Base-by-base conservation (phyloP, 2,888 invertebrate genomes). In the Drosophila melanosoma region DNA sequence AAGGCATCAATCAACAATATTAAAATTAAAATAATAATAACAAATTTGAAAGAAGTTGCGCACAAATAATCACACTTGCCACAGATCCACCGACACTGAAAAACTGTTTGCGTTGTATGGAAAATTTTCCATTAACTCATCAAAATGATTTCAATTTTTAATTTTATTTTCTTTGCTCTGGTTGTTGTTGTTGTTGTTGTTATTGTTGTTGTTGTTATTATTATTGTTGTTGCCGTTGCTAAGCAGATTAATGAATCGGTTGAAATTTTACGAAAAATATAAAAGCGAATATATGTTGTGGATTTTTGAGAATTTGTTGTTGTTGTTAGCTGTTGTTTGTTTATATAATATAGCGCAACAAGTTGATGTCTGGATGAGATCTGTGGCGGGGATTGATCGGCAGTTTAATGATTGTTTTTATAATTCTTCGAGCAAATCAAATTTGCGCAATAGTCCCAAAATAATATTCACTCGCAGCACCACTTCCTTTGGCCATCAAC, bases 21-120 rank as follows among this genome's bases (percentile, higher is more conserved):
- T 74, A 70, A 83, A 88, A 86, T 86, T 83, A 89, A 88, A 86
- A 85, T 87, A 84, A 83, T 80, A 81, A 85, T 80, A 84, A 86
- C 82, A 86, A 86, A 79, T 76, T 83, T 69, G 53, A 59, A 72
- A 69, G 68, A 72, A 76, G 69, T 56, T 73, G 51, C 76, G 58
- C 74, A 52, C 73, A 82, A 82, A 69, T 76, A 73, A 76, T 64
- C 51, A 35, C 56, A 32, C 23, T 29, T 11, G 36, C 61, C 32
- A 20, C 66, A 29, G 20, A 33, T 35, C 40, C 20, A 26, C 32
- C 42, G 42, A 45, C 42, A 15, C 32, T 10, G 45, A 33, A 49
- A 52, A 53, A 66, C 35, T 65, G 29, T 51, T 59, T 61, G 64
- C 53, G 60, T 76, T 69, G 51, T 75, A 72, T 62, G 60, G 68